Evolutionary conservation across 1,140 invertebrate genomes (phyloP).

Genomic region (Drosophila truncata): DNA sequence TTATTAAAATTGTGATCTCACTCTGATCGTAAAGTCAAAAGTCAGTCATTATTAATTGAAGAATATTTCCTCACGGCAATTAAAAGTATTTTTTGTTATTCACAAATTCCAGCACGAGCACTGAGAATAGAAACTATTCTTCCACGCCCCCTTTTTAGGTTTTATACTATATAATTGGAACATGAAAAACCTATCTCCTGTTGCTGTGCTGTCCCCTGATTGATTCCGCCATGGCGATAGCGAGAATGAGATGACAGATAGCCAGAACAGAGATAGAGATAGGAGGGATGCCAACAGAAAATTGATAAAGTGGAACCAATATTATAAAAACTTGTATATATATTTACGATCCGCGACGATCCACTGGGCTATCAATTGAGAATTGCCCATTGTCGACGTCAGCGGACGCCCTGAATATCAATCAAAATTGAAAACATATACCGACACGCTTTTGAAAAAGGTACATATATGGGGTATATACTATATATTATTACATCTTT

Average conservation of each 20-base stretch:
- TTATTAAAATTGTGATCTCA: conserved; percentile 18
- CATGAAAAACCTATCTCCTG: conserved; percentile 2
- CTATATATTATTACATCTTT: conserved; percentile 38
- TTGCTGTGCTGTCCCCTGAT: conserved; percentile 27
- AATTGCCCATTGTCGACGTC: conserved; percentile 45
- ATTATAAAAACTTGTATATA: conserved; percentile 16
- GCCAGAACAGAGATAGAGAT: conserved; percentile 4
- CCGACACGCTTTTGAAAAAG: neutral
- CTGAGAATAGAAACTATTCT: neutral
- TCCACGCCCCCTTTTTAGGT: conserved; percentile 26
- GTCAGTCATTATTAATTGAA: conserved; percentile 42
- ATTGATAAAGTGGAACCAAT: conserved; percentile 41
- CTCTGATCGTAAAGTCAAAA: conserved; percentile 24
- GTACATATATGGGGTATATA: conserved; percentile 1
- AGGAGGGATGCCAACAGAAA: conserved; percentile 12
- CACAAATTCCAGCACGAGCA: conserved; percentile 27
- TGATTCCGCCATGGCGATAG: conserved; percentile 38
- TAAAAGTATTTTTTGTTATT: conserved; percentile 29
- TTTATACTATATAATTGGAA: neutral
- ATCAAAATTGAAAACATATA: conserved; percentile 37
- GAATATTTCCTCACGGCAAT: conserved; percentile 50
- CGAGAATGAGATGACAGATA: conserved; percentile 7
- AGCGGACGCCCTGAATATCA: conserved; percentile 49
- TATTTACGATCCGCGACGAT: neutral
- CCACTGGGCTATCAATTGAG: conserved; percentile 37